Percentiles rank a stretch among this genome's conserved stretches.
Evolutionary conservation across 2,113 vertebrate species (phyloP).

Genomic region (Micronisus gabar): DNA sequence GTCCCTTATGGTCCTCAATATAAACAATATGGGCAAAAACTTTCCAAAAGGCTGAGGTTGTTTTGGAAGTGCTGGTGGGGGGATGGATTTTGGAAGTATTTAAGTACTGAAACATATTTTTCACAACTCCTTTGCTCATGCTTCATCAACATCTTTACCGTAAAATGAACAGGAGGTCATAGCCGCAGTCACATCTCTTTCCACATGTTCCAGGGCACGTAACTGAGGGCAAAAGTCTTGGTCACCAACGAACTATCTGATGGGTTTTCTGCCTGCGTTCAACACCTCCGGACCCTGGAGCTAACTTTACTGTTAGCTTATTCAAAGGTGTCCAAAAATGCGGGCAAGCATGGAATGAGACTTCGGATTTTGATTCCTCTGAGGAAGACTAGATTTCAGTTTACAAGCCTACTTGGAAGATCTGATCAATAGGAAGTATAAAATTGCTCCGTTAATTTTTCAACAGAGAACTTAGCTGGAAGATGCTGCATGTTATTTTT

Average conservation of each 20-base stretch:
- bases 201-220: not conserved
- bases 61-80: not conserved
- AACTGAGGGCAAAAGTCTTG: not conserved
- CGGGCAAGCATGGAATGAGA: not conserved
- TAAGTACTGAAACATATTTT: not conserved
- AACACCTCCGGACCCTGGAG: not conserved
- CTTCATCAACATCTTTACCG: not conserved
- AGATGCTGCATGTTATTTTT: not conserved
- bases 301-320: not conserved
- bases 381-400: not conserved
- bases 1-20: not conserved
- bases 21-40: not conserved
- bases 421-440: not conserved
- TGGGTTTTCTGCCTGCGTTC: not conserved
- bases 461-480: not conserved
- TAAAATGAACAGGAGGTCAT: not conserved
- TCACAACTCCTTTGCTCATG: not conserved
- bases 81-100: not conserved
- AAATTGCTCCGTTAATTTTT: slow-evolving; percentile 14
- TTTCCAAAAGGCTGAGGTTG: not conserved
- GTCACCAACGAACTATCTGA: not conserved
- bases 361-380: not conserved
- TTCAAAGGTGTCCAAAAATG: not conserved
- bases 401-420: not conserved
- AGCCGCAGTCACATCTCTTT: not conserved